A percentile compares a stretch with the other conserved stretches of the same genome.
Evolutionary conservation across 2,888 invertebrate genomes (phyloP).

Genomic region (Sarcophaga caerulescens): DNA sequence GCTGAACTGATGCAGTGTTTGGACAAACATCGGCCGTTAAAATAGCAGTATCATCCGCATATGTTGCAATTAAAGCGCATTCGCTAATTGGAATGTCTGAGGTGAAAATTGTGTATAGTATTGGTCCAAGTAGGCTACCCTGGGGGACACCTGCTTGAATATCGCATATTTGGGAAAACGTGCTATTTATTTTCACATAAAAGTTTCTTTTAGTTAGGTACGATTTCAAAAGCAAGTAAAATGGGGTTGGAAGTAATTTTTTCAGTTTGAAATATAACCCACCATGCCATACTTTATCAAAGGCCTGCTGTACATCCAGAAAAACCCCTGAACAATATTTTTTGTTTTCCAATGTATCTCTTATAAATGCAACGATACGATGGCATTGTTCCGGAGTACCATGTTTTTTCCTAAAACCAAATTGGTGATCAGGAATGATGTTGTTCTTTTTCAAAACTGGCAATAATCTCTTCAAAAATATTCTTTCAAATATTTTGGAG

Average conservation of each 20-base stretch:
- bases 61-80: neutral
- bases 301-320: slow-evolving; percentile 11
- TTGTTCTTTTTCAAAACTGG: neutral
- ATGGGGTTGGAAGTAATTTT: neutral
- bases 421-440: neutral
- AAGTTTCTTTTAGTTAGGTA: slow-evolving; percentile 1
- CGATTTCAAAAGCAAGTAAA: neutral
- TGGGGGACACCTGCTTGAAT: no score
- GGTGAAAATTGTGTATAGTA: slow-evolving; percentile 20
- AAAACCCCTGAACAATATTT: neutral
- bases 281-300: slow-evolving; percentile 2
- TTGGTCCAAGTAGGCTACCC: slow-evolving; percentile 6
- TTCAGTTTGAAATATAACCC: slow-evolving; percentile 3
- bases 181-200: neutral
- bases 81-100: slow-evolving; percentile 18
- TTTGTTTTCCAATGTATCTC: slow-evolving; percentile 10
- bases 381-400: neutral
- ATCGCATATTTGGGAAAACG: neutral
- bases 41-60: slow-evolving; percentile 5
- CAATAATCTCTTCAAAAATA: no score
- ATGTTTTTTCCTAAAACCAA: neutral
- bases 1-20: neutral
- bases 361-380: neutral
- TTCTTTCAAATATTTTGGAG: no score
- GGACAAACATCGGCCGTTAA: neutral